Evolutionary conservation across 2,797 vertebrate species (phyloP).

Genomic region (Paguma larvata): DNA sequence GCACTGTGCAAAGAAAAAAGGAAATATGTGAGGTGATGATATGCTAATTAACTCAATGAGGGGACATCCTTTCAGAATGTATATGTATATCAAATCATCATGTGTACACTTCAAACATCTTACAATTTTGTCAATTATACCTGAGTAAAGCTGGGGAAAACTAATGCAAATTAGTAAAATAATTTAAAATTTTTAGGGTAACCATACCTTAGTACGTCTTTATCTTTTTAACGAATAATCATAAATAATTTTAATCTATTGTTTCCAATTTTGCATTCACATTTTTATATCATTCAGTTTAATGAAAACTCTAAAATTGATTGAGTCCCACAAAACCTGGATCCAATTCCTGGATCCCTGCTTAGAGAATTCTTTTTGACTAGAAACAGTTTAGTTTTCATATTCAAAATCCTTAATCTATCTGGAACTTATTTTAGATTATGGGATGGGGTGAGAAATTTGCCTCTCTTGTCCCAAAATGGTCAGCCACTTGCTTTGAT

Average conservation of each 20-base stretch:
- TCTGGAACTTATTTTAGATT: conserved; percentile 30
- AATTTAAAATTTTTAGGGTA: conserved; percentile 24
- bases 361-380: background rate
- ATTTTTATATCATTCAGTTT: conserved; percentile 9
- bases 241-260: conserved; percentile 8
- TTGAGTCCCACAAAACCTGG: background rate
- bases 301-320: conserved; percentile 1
- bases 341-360: background rate
- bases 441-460: background rate
- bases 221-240: background rate
- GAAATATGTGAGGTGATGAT: background rate
- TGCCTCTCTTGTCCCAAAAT: background rate
- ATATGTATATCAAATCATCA: background rate
- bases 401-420: conserved; percentile 28
- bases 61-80: background rate
- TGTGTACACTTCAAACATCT: background rate
- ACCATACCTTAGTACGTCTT: background rate
- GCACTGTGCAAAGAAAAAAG: background rate
- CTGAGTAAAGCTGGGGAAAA: background rate
- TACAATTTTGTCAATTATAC: background rate
- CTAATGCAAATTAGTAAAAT: conserved; percentile 5
- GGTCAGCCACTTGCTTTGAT: background rate
- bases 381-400: background rate
- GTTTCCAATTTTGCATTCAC: background rate
- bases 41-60: background rate